Percentiles rank a stretch among this genome's conserved stretches.
Evolutionary conservation across 2,888 invertebrate species (phyloP).

Genomic region (Agriotes lineatus): DNA sequence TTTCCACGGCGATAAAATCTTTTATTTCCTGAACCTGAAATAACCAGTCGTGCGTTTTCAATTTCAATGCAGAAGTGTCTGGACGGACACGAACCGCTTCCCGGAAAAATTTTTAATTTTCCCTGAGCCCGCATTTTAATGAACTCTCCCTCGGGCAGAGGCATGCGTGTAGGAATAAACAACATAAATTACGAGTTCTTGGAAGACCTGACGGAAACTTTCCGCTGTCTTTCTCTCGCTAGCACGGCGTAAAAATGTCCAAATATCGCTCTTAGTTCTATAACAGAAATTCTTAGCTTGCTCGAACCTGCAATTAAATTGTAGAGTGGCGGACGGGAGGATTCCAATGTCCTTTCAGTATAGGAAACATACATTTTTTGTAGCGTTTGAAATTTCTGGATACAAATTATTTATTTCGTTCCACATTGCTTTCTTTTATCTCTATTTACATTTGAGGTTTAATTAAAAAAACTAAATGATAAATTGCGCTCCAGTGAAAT

Average conservation of each 20-base stretch:
- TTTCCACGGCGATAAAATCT: background rate
- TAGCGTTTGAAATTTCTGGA: no score
- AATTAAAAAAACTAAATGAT: no score
- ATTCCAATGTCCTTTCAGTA: no score
- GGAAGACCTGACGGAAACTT: background rate
- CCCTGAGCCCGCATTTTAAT: background rate
- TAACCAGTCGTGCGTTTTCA: no score
- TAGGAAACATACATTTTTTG: no score
- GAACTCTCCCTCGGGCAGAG: background rate
- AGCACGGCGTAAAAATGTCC: constrained; percentile 1
- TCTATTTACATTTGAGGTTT: no score
- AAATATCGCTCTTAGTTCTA: constrained; percentile 15
- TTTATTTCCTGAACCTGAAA: background rate
- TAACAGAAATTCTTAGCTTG: constrained; percentile 21
- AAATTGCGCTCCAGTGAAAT: no score
- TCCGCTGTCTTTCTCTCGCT: background rate
- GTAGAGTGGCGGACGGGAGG: no score
- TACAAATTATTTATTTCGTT: no score
- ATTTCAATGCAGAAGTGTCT: no score
- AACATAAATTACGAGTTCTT: constrained; percentile 5
- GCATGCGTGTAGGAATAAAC: constrained; percentile 1
- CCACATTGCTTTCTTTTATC: no score
- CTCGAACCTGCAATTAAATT: constrained; percentile 25
- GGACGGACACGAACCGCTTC: no score
- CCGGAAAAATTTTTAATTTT: background rate